Conservation (phyloP, 1,140 invertebrate genomes). For the Palaemon carinicauda region DNA sequence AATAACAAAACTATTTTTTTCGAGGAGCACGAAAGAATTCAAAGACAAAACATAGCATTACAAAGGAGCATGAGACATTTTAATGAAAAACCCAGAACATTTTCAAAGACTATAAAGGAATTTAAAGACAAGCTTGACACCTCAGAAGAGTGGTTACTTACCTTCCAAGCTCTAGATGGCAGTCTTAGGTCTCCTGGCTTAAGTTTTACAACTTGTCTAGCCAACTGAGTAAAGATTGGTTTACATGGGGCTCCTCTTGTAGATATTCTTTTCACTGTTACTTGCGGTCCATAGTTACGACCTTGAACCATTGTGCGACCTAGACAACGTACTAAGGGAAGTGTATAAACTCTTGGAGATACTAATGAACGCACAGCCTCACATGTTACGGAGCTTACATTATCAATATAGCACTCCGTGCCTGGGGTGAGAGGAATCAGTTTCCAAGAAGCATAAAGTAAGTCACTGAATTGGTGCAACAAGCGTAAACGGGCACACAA, state of each 20-base stretch:
- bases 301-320: conserved; percentile 76
- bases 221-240: conserved; percentile 74
- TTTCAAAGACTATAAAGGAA: too few species aligned
- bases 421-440: conserved; percentile 69
- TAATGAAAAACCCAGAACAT: too few species aligned
- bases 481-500: conserved; percentile 71
- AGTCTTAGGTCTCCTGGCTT: conserved; percentile 71
- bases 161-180: conserved; percentile 76
- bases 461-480: conserved; percentile 73
- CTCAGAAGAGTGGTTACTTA: conserved; percentile 55
- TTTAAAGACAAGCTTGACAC: too few species aligned
- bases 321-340: conserved; percentile 73
- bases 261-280: conserved; percentile 72
- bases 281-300: conserved; percentile 74
- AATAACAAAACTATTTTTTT: too few species aligned
- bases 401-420: conserved; percentile 62
- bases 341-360: conserved; percentile 71
- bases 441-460: conserved; percentile 73
- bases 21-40: too few species aligned
- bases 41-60: too few species aligned
- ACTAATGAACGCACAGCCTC: conserved; percentile 69
- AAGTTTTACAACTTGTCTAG: conserved; percentile 73
- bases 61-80: too few species aligned
- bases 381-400: conserved; percentile 65
- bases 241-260: conserved; percentile 70